These are phyloP conservation scores for Pterocles burchelli DNA, from an alignment of 2,113 vertebrate species.

Conservation along the genomic window DNA sequence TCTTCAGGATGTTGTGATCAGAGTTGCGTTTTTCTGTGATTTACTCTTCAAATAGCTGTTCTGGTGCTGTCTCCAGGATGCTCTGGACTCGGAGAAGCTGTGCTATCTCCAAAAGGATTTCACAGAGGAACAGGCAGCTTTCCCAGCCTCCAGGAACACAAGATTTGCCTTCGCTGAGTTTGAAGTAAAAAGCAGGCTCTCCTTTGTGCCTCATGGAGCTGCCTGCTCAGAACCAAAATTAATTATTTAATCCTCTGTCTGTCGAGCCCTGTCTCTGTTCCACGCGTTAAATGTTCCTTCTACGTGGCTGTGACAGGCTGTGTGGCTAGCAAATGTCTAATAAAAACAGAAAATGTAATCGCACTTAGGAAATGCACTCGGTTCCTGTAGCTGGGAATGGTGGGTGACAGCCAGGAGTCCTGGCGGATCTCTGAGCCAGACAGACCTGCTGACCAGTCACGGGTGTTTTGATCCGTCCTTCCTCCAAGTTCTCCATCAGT, in stretches of 20 bases:
- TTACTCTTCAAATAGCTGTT: conserved; percentile 1
- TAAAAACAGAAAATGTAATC: background rate
- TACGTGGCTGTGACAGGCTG: background rate
- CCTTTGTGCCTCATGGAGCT: background rate
- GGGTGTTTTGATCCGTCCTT: background rate
- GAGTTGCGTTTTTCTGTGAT: background rate
- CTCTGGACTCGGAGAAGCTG: background rate
- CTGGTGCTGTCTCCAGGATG: background rate
- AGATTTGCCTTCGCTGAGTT: background rate
- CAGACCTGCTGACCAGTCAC: background rate
- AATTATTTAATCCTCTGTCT: background rate
- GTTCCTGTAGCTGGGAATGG: background rate
- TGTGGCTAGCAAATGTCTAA: background rate
- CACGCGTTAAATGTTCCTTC: background rate
- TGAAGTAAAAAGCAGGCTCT: background rate
- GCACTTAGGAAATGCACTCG: background rate
- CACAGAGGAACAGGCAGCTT: background rate
- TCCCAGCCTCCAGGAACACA: background rate
- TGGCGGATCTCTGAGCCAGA: background rate
- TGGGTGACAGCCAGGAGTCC: background rate
- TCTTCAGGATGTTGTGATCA: background rate
- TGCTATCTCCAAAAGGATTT: background rate
- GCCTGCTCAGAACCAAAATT: background rate
- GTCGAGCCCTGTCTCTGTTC: background rate
- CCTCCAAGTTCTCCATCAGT: background rate